Evolutionary conservation across 2,888 invertebrate genomes (phyloP).

Genomic region (Apodemia zela): DNA sequence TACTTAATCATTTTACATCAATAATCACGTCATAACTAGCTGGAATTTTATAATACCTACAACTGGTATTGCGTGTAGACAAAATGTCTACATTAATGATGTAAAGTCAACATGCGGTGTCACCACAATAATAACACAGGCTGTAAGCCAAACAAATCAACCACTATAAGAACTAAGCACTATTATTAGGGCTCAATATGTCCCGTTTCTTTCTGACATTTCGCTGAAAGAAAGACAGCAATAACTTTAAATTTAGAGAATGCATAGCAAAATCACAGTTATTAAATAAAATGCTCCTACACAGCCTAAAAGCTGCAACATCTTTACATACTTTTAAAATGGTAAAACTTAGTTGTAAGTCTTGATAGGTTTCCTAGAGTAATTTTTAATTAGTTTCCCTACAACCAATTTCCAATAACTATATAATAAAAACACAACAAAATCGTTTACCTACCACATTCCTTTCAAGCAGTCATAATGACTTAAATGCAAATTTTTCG

Average conservation of each 20-base stretch:
- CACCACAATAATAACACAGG: no score
- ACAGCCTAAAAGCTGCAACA: background rate
- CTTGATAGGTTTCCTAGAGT: background rate
- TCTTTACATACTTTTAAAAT: background rate
- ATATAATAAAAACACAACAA: background rate
- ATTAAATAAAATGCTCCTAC: background rate
- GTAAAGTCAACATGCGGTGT: no score
- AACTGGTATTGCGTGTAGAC: no score
- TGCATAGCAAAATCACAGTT: background rate
- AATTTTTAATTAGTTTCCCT: background rate
- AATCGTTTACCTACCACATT: background rate
- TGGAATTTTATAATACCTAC: no score
- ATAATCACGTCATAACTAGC: no score
- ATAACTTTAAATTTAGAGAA: background rate
- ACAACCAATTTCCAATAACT: background rate
- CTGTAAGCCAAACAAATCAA: no score
- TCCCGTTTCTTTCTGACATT: background rate
- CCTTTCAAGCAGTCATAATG: background rate
- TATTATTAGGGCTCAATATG: no score
- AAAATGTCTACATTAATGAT: no score
- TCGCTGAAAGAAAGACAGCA: background rate
- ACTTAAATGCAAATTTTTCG: background rate
- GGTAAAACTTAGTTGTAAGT: background rate
- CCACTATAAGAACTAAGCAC: no score
- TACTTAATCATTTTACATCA: no score